A percentile compares a stretch with the other conserved stretches of the same genome.
phyloP scores from a whole-genome alignment of 2,888 invertebrate genomes.

The Aleiodes testaceus region DNA sequence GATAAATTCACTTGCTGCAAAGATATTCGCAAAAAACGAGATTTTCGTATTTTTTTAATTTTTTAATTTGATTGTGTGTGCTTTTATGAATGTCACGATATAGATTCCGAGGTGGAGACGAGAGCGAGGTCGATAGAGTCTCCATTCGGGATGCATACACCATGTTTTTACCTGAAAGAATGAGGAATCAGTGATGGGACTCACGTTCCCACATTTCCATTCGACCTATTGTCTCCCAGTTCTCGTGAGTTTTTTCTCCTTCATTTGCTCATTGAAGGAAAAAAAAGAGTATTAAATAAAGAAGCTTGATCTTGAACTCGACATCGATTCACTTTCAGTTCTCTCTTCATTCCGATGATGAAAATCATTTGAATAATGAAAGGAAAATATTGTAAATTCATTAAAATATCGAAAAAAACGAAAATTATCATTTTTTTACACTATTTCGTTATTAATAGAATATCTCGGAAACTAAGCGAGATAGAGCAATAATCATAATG shows the following conservation, averaged over 20 bases:
- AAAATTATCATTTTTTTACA: no score
- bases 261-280: conserved; percentile 50
- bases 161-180: conserved; percentile 45
- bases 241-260: conserved; percentile 45
- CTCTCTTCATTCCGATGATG: conserved; percentile 57
- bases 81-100: conserved; percentile 6
- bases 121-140: conserved; percentile 50
- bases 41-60: no score
- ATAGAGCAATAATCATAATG: no score
- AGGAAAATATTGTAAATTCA: no score
- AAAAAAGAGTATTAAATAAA: conserved; percentile 34
- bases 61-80: neutral
- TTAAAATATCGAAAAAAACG: no score
- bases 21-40: no score
- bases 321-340: conserved; percentile 67
- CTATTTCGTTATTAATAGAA: no score
- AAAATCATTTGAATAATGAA: no score
- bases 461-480: no score
- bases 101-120: conserved; percentile 39
- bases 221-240: conserved; percentile 68
- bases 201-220: conserved; percentile 71
- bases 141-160: conserved; percentile 37
- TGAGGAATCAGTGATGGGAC: conserved; percentile 62
- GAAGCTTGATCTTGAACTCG: conserved; percentile 70
- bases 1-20: no score